These are phyloP conservation scores for Andrena hattorfiana DNA, from an alignment of 2,888 invertebrate genomes.

Conservation along the genomic window DNA sequence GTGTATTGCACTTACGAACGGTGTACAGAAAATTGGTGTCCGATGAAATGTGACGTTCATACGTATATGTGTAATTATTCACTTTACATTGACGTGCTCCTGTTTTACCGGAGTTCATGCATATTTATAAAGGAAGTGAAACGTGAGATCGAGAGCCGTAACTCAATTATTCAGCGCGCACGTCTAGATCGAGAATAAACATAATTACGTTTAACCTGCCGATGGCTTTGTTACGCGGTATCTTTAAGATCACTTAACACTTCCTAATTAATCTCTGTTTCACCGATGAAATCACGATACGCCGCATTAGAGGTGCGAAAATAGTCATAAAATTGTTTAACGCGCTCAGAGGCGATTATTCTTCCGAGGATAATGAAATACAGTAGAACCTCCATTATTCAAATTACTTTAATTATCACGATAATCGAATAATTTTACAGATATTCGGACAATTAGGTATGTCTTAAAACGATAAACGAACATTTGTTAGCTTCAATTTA, in stretches of 20 bases:
- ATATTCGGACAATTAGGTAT: too few species aligned
- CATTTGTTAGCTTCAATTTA: too few species aligned
- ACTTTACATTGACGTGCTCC: slow-evolving; percentile 5
- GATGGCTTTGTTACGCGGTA: slow-evolving; percentile 17
- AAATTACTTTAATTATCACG: too few species aligned
- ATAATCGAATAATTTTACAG: too few species aligned
- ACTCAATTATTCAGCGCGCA: slow-evolving; percentile 30
- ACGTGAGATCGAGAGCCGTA: slow-evolving; percentile 11
- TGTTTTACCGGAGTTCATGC: slow-evolving; percentile 17
- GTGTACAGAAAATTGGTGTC: not conserved
- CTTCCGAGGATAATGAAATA: too few species aligned
- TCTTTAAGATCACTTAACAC: slow-evolving; percentile 7
- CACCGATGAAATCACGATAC: not conserved
- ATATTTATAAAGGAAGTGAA: slow-evolving; percentile 48
- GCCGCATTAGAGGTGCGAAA: not conserved
- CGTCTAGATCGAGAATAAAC: slow-evolving; percentile 14
- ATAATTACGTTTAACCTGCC: slow-evolving; percentile 26
- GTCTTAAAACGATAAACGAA: too few species aligned
- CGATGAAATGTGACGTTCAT: not conserved
- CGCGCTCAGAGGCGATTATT: too few species aligned
- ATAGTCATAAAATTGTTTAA: not conserved
- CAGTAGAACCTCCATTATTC: too few species aligned
- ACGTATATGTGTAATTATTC: slow-evolving; percentile 4
- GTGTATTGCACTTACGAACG: not conserved
- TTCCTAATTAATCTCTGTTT: slow-evolving; percentile 1